phyloP scores from a whole-genome alignment of 2,113 vertebrate species.

The Cyprichromis sp. region DNA sequence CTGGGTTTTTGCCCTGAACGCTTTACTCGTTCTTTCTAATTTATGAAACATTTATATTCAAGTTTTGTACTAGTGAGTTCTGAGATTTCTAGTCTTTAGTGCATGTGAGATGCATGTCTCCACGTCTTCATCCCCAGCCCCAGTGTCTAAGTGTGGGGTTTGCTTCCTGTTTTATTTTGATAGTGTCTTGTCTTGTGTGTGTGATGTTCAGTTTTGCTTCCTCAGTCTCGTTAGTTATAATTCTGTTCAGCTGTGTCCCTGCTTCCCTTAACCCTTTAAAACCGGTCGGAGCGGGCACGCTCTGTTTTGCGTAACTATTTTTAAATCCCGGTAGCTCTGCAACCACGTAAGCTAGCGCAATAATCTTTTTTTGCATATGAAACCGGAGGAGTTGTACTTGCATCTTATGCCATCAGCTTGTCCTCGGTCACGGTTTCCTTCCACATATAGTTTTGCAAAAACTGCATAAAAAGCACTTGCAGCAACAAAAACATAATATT shows the following conservation, averaged over 20 bases:
- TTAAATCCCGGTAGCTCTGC: too few species aligned
- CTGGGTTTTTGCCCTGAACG: neutral
- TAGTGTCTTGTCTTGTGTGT: accelerated
- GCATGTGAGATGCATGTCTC: neutral
- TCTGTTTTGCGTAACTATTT: too few species aligned
- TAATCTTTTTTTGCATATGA: too few species aligned
- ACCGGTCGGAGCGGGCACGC: too few species aligned
- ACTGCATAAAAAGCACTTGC: too few species aligned
- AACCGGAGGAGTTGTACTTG: too few species aligned
- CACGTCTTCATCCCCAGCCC: neutral
- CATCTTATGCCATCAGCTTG: too few species aligned
- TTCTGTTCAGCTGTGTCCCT: neutral
- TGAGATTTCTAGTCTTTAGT: neutral
- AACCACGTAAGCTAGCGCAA: too few species aligned
- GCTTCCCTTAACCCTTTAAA: neutral
- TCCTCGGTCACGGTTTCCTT: too few species aligned
- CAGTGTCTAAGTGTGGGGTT: neutral
- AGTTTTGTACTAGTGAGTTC: neutral
- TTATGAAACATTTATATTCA: neutral
- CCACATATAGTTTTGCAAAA: too few species aligned
- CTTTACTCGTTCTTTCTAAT: neutral
- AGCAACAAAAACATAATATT: too few species aligned
- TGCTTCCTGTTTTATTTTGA: neutral
- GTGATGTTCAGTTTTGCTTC: neutral
- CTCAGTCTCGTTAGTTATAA: neutral